Evolutionary conservation across 2,888 invertebrate species (phyloP).

Genomic region (Endotricha flammealis): DNA sequence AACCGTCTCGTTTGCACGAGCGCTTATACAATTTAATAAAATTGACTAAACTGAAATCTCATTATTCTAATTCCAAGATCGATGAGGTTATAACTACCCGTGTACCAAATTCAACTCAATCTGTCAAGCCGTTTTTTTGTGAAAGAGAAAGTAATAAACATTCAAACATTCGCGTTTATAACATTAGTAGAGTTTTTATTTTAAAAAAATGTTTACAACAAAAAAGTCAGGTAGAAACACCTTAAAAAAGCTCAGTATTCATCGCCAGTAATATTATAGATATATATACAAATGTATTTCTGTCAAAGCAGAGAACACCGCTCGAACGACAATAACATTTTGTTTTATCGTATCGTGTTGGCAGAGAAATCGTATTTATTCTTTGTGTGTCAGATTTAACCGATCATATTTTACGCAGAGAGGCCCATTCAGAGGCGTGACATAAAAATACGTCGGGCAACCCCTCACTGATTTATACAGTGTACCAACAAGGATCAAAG

Average conservation of each 20-base stretch:
- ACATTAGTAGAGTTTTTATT: no score
- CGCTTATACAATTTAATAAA: no score
- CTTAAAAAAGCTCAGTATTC: not conserved
- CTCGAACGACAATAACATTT: conserved; percentile 19
- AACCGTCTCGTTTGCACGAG: no score
- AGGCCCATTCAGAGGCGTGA: conserved; percentile 35
- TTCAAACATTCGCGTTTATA: no score
- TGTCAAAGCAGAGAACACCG: conserved; percentile 1
- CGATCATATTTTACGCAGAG: conserved; percentile 46
- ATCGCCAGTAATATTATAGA: conserved; percentile 1
- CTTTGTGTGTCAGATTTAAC: conserved; percentile 41
- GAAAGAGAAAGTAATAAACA: no score
- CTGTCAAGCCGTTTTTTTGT: no score
- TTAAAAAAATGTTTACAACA: no score
- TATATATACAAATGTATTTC: conserved; percentile 5
- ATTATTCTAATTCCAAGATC: no score
- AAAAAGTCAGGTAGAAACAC: no score
- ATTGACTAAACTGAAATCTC: no score
- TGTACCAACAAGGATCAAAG: conserved; percentile 39
- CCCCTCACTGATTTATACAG: conserved; percentile 44
- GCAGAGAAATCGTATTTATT: conserved; percentile 36
- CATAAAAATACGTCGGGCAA: conserved; percentile 43
- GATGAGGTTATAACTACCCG: no score
- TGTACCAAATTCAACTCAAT: no score
- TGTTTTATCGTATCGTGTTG: conserved; percentile 42